These are phyloP conservation scores for Dasysyrphus albostriatus DNA, from an alignment of 2,888 invertebrate genomes.

Conservation along the genomic window DNA sequence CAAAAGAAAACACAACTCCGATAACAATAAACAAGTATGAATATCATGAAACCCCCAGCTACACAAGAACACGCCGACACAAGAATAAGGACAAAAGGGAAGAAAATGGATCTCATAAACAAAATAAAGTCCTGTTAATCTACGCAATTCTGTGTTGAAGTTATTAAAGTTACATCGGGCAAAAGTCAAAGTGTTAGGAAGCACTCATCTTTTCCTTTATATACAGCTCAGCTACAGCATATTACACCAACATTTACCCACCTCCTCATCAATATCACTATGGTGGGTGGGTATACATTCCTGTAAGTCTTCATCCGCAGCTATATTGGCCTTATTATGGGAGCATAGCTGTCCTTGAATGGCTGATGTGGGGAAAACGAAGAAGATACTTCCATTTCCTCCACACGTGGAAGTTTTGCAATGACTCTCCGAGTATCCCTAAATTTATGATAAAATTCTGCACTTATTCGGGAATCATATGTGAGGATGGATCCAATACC, in stretches of 20 bases:
- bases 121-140: conserved; percentile 69
- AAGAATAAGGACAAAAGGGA: conserved; percentile 3
- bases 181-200: conserved; percentile 40
- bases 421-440: conserved; percentile 42
- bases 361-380: conserved; percentile 3
- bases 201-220: conserved; percentile 26
- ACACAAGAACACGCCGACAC: neutral
- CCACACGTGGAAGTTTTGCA: conserved; percentile 42
- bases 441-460: conserved; percentile 58
- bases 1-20: conserved; percentile 12
- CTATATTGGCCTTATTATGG: conserved; percentile 18
- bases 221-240: neutral
- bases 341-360: neutral
- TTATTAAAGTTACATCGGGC: conserved; percentile 64
- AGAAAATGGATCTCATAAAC: conserved; percentile 53
- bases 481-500: conserved; percentile 40
- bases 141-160: conserved; percentile 63
- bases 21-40: conserved; percentile 27
- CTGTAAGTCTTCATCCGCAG: conserved; percentile 20
- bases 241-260: neutral
- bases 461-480: conserved; percentile 40
- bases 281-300: neutral
- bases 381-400: conserved; percentile 18
- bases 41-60: neutral
- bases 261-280: neutral